Base-by-base conservation (phyloP, 2,888 invertebrate genomes). In the Dynastes grantii region DNA sequence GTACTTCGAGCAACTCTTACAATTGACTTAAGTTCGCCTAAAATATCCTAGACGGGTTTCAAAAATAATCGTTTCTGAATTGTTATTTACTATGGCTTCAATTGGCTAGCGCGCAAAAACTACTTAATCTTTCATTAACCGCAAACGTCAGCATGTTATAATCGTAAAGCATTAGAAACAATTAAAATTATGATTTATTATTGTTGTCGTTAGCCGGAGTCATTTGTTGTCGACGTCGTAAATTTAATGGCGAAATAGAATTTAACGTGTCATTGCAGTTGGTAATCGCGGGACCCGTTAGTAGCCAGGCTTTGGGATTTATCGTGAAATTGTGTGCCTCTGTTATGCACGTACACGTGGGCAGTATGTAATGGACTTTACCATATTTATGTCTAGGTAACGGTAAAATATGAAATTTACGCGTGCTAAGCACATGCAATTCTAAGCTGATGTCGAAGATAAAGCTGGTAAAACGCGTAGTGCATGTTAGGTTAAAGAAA, bases 141-240 rank as follows among this genome's bases (percentile, higher is more conserved):
- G 51, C 51, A 51, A 51, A 68, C 68, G 49, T 68, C 68, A 68
- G 68, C 51, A 29, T 29, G 68, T 40, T 16, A 13, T 29, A 51
- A 68, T 68, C 49, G 29, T 53, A 68, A 53, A 51, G 29, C 49
- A 27, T 68, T 68, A 68, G 68, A 68, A 68, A 51, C 68, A 68
- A 68, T 68, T 68, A 68, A 68, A 51, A 68, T 29, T 51, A 68
- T 68, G 68, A 68, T 68, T 68, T 68, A 68, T 68, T 51, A n/a
- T 63, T 11, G 51, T 68, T 68, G 22, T 68, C 29, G 51, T 68
- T 68, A 51, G 53, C 32, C 13, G 68, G n/a, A 51, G 51, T 68
- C 49, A 51, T 29, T 68, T 68, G 68, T 68, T 68, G 68, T 22
- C 45, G 29, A 68, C 22, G 68, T 68, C 68, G 68, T 53, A 68